Evolutionary conservation across 2,113 vertebrate species (phyloP).

Genomic region (Ictalurus furcatus): DNA sequence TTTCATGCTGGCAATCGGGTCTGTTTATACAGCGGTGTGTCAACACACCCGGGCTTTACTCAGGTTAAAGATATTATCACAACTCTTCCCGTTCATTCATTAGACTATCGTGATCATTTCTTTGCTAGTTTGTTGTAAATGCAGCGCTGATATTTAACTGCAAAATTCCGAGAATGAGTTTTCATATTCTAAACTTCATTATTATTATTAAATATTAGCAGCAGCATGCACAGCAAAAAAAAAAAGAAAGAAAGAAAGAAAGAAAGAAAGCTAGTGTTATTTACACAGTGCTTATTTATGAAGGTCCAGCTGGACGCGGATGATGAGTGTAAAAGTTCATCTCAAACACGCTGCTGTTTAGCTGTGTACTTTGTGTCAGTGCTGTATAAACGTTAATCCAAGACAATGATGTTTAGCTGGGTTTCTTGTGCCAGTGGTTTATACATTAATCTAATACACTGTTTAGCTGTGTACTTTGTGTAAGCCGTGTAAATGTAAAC

Average conservation of each 20-base stretch:
- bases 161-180: background rate
- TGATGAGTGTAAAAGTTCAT: conserved; percentile 19
- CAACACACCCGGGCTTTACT: background rate
- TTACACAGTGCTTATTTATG: conserved; percentile 5
- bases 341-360: background rate
- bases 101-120: background rate
- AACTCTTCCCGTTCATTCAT: conserved; percentile 5
- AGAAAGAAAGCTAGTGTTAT: background rate
- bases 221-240: background rate
- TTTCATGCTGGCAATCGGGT: background rate
- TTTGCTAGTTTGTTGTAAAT: background rate
- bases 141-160: background rate
- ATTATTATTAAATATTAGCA: background rate
- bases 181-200: background rate
- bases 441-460: background rate
- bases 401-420: background rate
- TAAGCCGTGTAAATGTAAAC: background rate
- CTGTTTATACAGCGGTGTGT: background rate
- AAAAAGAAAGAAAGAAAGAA: too few relatives aligned
- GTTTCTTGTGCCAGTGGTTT: background rate
- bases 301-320: background rate
- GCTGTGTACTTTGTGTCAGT: conserved; percentile 13
- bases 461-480: background rate
- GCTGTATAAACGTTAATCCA: conserved; percentile 14
- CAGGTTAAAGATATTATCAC: background rate